phyloP scores from a whole-genome alignment of 2,797 vertebrate genomes.

The Rhadinocentrus ornatus region DNA sequence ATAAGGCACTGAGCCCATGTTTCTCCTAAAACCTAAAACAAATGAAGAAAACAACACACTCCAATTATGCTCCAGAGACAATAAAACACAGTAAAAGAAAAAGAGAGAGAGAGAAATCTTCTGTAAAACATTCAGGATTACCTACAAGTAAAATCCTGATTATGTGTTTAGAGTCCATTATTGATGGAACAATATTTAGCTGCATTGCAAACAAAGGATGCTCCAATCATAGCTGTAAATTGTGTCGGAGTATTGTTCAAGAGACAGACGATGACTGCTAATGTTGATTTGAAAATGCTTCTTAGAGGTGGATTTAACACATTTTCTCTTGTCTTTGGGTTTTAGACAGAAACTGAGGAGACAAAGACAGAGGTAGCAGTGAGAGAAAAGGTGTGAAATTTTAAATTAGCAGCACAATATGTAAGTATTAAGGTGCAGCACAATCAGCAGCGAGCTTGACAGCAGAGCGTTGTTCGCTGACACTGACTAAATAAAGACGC shows the following conservation, averaged over 20 bases:
- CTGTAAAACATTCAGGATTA: conserved; percentile 79
- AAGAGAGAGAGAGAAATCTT: conserved; percentile 44
- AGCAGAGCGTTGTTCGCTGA: conserved; percentile 29
- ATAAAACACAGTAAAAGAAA: conserved; percentile 59
- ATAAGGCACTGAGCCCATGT: conserved; percentile 72
- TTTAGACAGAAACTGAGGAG: conserved; percentile 50
- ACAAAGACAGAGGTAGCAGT: conserved; percentile 64
- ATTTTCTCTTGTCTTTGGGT: conserved; percentile 64
- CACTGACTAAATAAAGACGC: conserved; percentile 49
- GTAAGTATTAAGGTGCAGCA: conserved; percentile 63
- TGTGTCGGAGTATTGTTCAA: conserved; percentile 67
- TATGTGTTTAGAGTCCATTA: conserved; percentile 75
- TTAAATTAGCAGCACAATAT: conserved; percentile 71
- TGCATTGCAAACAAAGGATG: conserved; percentile 68
- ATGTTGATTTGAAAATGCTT: conserved; percentile 74
- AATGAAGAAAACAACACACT: conserved; percentile 72
- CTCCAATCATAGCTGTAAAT: conserved; percentile 59
- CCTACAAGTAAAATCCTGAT: conserved; percentile 69
- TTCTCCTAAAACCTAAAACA: conserved; percentile 78
- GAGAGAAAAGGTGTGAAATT: conserved; percentile 73
- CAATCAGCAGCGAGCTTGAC: conserved; percentile 48
- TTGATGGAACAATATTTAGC: conserved; percentile 78
- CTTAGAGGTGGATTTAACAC: conserved; percentile 80
- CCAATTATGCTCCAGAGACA: conserved; percentile 74
- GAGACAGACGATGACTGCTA: conserved; percentile 74